Base-by-base conservation (phyloP, 2,888 invertebrate genomes). In the Euphydryas editha region DNA sequence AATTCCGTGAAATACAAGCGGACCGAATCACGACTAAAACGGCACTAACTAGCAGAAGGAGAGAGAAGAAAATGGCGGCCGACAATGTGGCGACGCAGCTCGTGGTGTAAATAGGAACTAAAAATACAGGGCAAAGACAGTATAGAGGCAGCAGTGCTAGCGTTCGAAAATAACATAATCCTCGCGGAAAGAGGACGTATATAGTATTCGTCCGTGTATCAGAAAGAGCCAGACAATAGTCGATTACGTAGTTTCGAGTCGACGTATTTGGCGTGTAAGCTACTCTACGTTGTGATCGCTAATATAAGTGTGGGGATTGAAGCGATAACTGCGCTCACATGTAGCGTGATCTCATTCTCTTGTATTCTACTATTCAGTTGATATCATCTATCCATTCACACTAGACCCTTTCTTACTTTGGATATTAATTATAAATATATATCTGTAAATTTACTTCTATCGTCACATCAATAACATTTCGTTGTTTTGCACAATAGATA, bases 31-130 rank as follows among this genome's bases (percentile, higher is more conserved):
- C 87, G 86, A 79, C 76, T 79, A 73, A 78, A 75, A 72, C 80
- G 69, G 79, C 80, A 92, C 92, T 92, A 86, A 83, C 83, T 81
- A 82, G 83, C 81, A 84, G 87, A 86, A 84, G 81, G 85, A 88
- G 84, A 85, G 88, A 90, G 92, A 92, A 92, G 90, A 91, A 92
- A 90, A 92, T 91, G 90, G 92, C 90, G 74, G 86, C 78, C 84
- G 73, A 72, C 68, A 76, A 73, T 67, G 73, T 77, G 72, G 82
- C 87, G 83, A 77, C 86, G 76, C 74, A 73, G 74, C 74, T 73
- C 54, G 72, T 75, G 82, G 76, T 78, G 76, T 79, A 76, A 75
- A 80, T 75, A 71, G 72, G 80, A 81, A 85, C 84, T 81, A 82
- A 79, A 70, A 69, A 73, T 76, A 75, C 77, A 86, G 87, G 80